phyloP scores from a whole-genome alignment of 2,888 invertebrate genomes.

The Synanthedon vespiformis region DNA sequence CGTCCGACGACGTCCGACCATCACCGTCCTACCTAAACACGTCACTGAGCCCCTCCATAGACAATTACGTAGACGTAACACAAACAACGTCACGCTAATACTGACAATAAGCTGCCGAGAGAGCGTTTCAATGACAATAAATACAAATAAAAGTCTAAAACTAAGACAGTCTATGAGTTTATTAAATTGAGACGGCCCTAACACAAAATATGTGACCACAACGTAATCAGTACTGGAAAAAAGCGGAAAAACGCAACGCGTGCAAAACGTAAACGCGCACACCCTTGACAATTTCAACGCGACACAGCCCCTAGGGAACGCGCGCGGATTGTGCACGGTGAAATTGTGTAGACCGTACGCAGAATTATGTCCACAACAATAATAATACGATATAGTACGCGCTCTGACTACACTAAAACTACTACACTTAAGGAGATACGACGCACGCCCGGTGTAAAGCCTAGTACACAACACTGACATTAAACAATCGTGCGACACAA shows the following conservation, averaged over 20 bases:
- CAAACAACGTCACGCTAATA: constrained; percentile 24
- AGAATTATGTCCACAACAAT: background rate
- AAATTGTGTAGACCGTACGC: background rate
- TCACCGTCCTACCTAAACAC: background rate
- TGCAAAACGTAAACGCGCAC: constrained; percentile 1
- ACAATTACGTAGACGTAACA: background rate
- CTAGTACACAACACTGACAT: background rate
- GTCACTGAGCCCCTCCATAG: background rate
- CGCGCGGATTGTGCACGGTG: background rate
- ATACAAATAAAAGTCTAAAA: constrained; percentile 15
- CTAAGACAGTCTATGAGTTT: constrained; percentile 20
- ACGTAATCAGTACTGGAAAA: constrained; percentile 51
- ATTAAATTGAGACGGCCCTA: constrained; percentile 24
- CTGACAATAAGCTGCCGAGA: constrained; percentile 32
- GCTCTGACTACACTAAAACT: constrained; percentile 26
- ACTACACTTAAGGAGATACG: constrained; percentile 15
- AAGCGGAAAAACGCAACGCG: constrained; percentile 36
- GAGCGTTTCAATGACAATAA: constrained; percentile 7
- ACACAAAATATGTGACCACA: constrained; percentile 10
- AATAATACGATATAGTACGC: constrained; percentile 29
- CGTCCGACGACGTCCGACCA: background rate
- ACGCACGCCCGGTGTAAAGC: constrained; percentile 5
- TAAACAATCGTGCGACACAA: too few species aligned
- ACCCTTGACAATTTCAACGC: background rate
- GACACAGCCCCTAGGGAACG: background rate